Evolutionary conservation across 2,888 invertebrate genomes (phyloP), one percentile per base, ranked within the genome.

Genomic region (Microplitis deprimator): DNA sequence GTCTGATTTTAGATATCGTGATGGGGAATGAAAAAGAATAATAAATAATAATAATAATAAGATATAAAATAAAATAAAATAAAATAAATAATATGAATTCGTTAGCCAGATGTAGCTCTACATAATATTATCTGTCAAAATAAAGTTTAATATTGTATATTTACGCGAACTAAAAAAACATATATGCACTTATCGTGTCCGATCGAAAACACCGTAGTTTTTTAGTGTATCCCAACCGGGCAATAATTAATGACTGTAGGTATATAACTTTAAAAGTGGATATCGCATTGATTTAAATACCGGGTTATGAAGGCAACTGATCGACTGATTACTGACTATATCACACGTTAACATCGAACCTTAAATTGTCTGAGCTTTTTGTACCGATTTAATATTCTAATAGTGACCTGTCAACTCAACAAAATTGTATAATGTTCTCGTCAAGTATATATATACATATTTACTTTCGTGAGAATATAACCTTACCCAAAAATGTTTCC

Each of bases 381-480:
- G 38, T n/a, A 64, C 39, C 74, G 77, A 79, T 84, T 84, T 85
- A 86, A 86, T 87, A 85, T 85, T 85, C 82, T 88, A 88, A 89
- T 87, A 85, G 85, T 83, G 84, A 84, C 87, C 85, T 88, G 87
- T 85, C 87, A 76, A 80, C 77, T 50, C 64, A 10, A 29, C 75
- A 77, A 77, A 80, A 71, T 73, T 68, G 76, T 77, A 62, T 70
- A 71, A 60, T 50, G 61, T 79, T 68, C 70, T 77, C 77, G 7
- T 65, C 20, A 65, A 29, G 41, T 29, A 5, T 62, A 17, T 62
- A 50, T 84, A 79, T 85, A 83, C 83, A 84, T 20, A 62, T 65
- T 38, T 29, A 10, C 13, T 13, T 29, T 65, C 65, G 65, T 65
- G 65, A 65, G 65, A 65, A 62, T 62, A 62, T 13, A 59, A 62